A percentile compares a stretch with the other conserved stretches of the same genome.
These are phyloP conservation scores for Aleiodes leptofemur DNA, from an alignment of 2,888 invertebrate species.

Conservation along the genomic window DNA sequence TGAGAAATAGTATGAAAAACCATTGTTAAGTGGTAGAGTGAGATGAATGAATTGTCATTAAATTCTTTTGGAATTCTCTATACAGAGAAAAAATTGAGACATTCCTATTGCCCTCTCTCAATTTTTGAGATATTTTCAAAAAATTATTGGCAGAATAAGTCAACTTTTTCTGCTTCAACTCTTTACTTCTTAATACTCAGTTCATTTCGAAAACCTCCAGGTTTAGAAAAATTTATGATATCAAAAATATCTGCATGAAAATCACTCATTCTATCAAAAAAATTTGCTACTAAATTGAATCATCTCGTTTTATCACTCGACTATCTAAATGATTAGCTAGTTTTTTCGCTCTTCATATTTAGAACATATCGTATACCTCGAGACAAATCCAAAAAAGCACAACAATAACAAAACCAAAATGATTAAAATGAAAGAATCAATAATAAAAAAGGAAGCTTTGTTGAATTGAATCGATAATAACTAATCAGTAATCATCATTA, in stretches of 20 bases:
- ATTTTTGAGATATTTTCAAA: constrained; percentile 9
- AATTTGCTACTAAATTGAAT: no score
- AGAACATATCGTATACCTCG: constrained; percentile 31
- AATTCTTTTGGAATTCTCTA: not conserved
- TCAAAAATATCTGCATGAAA: no score
- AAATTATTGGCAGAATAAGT: no score
- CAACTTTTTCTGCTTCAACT: no score
- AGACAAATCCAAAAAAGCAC: constrained; percentile 27
- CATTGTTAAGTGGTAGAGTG: not conserved
- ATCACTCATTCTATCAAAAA: no score
- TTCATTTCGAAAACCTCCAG: no score
- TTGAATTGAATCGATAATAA: constrained; percentile 32
- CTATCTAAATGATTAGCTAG: constrained; percentile 1
- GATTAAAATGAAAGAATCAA: not conserved
- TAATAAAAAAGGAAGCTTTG: not conserved
- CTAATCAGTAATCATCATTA: constrained; percentile 28
- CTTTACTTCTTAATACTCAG: no score
- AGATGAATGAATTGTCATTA: not conserved
- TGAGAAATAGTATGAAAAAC: not conserved
- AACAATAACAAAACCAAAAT: constrained; percentile 15
- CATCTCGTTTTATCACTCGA: no score
- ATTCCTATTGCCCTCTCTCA: no score
- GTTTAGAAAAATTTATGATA: no score
- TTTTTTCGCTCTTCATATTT: constrained; percentile 23
- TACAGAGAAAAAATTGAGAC: no score